phyloP scores from a whole-genome alignment of 2,888 invertebrate species.

The Caenorhabditis uteleia region DNA sequence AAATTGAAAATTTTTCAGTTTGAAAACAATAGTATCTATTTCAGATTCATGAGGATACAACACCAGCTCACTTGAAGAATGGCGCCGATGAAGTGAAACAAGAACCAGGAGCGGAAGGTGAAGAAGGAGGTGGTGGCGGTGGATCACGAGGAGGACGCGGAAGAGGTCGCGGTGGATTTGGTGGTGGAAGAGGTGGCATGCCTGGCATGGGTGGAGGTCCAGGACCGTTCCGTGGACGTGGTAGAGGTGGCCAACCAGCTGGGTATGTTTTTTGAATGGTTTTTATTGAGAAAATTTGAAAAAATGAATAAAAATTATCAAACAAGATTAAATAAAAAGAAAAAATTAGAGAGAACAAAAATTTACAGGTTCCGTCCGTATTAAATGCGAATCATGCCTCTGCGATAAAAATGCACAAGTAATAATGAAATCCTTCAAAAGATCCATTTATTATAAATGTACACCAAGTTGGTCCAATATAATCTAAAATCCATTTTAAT shows the following conservation, averaged over 20 bases:
- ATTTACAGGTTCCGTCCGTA: conserved; percentile 22
- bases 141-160: conserved; percentile 20
- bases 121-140: conserved; percentile 26
- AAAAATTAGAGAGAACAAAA: background rate
- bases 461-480: no score
- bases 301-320: background rate
- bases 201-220: no score
- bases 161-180: conserved; percentile 24
- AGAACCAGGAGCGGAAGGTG: conserved; percentile 6
- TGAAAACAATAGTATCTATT: no score
- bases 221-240: conserved; percentile 18
- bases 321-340: conserved; percentile 1
- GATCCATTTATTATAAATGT: no score
- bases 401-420: conserved; percentile 5
- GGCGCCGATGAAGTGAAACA: background rate
- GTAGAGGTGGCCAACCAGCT: conserved; percentile 30
- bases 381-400: no score
- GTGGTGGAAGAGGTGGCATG: no score
- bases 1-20: background rate
- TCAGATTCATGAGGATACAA: conserved; percentile 47
- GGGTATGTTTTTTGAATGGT: conserved; percentile 14
- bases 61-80: conserved; percentile 42
- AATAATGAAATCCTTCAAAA: background rate
- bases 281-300: background rate
- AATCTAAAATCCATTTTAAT: no score